phyloP scores from a whole-genome alignment of 2,113 vertebrate genomes.

The Suricata suricatta region DNA sequence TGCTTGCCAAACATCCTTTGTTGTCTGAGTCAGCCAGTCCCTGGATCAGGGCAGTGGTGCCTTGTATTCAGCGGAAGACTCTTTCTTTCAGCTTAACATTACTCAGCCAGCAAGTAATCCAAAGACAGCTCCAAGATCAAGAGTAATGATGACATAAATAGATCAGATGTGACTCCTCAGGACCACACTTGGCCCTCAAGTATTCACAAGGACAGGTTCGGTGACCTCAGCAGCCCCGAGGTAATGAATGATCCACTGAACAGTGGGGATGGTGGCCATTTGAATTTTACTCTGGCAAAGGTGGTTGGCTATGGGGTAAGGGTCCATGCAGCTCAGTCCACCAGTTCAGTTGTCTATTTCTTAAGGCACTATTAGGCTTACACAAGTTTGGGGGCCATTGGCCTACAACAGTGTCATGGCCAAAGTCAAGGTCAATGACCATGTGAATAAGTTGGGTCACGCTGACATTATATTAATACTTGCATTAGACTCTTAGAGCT shows the following conservation, averaged over 20 bases:
- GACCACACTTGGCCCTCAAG: background rate
- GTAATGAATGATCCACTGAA: no score
- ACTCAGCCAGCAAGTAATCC: background rate
- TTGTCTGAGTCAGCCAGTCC: background rate
- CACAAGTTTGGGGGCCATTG: background rate
- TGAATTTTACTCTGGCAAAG: background rate
- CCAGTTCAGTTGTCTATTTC: background rate
- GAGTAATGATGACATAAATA: background rate
- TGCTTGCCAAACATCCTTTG: background rate
- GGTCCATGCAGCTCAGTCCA: rapidly evolving
- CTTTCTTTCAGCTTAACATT: background rate
- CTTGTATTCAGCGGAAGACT: background rate
- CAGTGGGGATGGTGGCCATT: background rate
- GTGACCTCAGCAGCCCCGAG: background rate
- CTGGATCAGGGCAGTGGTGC: background rate
- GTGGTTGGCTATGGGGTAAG: background rate
- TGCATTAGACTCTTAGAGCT: background rate
- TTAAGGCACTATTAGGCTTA: background rate
- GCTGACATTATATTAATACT: background rate
- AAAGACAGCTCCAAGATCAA: background rate
- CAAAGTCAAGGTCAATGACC: background rate
- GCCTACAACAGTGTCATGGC: background rate
- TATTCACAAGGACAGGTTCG: background rate
- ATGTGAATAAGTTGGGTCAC: background rate
- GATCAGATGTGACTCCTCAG: background rate